phyloP scores from a whole-genome alignment of 2,888 invertebrate species.

The Tenthredo mesomela region DNA sequence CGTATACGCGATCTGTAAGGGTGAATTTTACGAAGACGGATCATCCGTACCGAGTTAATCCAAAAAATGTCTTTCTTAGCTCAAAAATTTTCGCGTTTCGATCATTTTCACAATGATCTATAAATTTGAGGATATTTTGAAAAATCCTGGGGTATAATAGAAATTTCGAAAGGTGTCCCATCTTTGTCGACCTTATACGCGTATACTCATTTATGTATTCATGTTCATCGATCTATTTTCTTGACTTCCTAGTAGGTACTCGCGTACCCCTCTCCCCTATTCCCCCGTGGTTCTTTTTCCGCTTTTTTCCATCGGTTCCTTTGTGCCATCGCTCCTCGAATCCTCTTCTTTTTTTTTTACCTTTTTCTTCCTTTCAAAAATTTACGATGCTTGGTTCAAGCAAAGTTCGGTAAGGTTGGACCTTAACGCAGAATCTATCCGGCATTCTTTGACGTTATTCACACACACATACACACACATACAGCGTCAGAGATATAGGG shows the following conservation, averaged over 20 bases:
- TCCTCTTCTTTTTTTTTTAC: neutral
- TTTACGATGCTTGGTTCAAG: conserved; percentile 26
- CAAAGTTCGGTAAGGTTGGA: conserved; percentile 5
- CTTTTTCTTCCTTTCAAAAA: conserved; percentile 25
- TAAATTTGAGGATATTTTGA: neutral
- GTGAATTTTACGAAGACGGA: neutral
- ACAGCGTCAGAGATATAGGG: neutral
- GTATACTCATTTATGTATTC: neutral
- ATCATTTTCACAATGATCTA: too few species aligned
- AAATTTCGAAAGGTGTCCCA: neutral
- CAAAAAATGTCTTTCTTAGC: neutral
- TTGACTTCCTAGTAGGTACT: neutral
- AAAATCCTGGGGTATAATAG: neutral
- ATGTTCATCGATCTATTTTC: conserved; percentile 22
- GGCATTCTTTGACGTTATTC: conserved; percentile 34
- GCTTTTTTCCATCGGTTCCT: neutral
- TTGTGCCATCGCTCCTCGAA: conserved; percentile 1
- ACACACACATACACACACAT: conserved; percentile 14
- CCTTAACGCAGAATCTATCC: conserved; percentile 24
- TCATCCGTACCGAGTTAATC: neutral
- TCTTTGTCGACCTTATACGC: neutral
- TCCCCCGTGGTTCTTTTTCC: neutral
- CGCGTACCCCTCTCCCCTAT: neutral
- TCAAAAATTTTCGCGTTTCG: neutral
- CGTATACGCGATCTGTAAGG: neutral